Evolutionary conservation across 2,888 invertebrate species (phyloP).

Genomic region (Lycaena phlaeas): DNA sequence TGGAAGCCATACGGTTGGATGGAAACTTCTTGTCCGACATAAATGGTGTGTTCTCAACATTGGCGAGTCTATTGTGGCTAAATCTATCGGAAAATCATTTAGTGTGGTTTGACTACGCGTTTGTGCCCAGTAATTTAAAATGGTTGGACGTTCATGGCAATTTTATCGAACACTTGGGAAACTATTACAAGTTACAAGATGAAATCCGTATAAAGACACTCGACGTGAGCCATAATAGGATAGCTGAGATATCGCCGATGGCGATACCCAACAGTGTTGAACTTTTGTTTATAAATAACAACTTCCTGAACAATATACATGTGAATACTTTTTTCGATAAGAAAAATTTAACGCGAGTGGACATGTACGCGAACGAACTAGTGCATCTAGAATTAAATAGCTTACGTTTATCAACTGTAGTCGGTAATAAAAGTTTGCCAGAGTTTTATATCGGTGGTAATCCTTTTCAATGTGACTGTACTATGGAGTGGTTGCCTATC

Average conservation of each 20-base stretch:
- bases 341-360: conserved; percentile 86
- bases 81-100: conserved; percentile 93
- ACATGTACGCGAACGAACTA: conserved; percentile 91
- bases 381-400: conserved; percentile 87
- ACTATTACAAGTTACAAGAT: conserved; percentile 89
- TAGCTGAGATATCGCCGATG: conserved; percentile 85
- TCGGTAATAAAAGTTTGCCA: conserved; percentile 81
- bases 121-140: conserved; percentile 90
- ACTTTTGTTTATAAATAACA: conserved; percentile 90
- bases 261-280: conserved; percentile 92
- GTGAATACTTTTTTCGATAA: conserved; percentile 91
- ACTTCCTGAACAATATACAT: conserved; percentile 85
- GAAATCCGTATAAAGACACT: conserved; percentile 87
- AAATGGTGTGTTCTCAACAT: conserved; percentile 89
- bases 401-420: conserved; percentile 82
- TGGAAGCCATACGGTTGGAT: conserved; percentile 90
- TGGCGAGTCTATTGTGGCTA: conserved; percentile 88
- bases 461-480: conserved; percentile 95
- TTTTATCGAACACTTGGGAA: conserved; percentile 88
- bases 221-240: conserved; percentile 92
- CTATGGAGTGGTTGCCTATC: conserved; percentile 95
- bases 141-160: conserved; percentile 94
- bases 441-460: conserved; percentile 94
- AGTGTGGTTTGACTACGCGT: conserved; percentile 94
- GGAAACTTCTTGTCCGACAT: conserved; percentile 91